These are phyloP conservation scores for Zosterops borbonicus DNA, from an alignment of 2,113 vertebrate genomes.

Conservation along the genomic window DNA sequence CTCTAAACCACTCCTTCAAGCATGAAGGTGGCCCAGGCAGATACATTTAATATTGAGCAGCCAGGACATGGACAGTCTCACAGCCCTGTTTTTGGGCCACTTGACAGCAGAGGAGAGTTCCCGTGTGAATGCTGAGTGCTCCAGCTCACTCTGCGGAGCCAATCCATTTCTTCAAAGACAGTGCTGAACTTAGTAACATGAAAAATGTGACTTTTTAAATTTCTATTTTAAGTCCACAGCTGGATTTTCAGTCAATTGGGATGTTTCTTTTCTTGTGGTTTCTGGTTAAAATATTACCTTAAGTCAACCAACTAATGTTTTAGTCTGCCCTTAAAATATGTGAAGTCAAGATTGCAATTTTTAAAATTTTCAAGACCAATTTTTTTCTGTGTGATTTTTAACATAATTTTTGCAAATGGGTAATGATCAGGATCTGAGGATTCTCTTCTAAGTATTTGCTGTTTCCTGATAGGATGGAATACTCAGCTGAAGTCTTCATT, in stretches of 20 bases:
- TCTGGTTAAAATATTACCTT: constrained; percentile 53
- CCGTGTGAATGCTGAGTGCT: constrained; percentile 64
- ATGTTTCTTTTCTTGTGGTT: constrained; percentile 21
- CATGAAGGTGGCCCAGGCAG: not conserved
- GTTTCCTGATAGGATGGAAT: not conserved
- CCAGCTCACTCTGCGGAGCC: not conserved
- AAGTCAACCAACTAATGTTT: constrained; percentile 9
- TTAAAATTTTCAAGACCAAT: not conserved
- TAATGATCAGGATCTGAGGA: not conserved
- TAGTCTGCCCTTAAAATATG: not conserved
- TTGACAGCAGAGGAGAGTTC: constrained; percentile 61
- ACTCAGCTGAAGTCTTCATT: not conserved
- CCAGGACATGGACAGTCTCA: constrained; percentile 47
- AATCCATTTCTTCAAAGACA: constrained; percentile 62
- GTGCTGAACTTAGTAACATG: constrained; percentile 66
- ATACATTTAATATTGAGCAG: not conserved
- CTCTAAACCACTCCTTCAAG: not conserved
- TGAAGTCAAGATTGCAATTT: not conserved
- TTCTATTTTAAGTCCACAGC: constrained; percentile 59
- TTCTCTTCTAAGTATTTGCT: not conserved
- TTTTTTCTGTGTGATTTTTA: not conserved
- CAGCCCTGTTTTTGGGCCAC: constrained; percentile 4
- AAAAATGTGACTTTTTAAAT: constrained; percentile 32
- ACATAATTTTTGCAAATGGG: not conserved
- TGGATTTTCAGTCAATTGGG: constrained; percentile 37